Evolutionary conservation across 1,140 invertebrate genomes (phyloP).

Genomic region (Drosophila biarmipes): DNA sequence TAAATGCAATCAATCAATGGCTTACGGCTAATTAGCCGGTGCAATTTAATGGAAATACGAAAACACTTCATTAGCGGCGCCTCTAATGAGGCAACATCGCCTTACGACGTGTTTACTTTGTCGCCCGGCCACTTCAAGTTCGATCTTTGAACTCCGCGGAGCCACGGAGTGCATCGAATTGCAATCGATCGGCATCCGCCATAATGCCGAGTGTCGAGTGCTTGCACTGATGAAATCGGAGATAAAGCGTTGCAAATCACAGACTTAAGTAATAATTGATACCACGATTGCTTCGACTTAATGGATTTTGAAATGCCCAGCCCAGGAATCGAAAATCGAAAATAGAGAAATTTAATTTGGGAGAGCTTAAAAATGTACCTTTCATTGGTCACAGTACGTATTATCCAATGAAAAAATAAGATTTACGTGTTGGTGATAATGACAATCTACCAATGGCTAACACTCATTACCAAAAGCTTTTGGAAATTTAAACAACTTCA

Average conservation of each 20-base stretch:
- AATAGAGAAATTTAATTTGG: not conserved
- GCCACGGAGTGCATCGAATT: slow-evolving; percentile 18
- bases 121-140: slow-evolving; percentile 7
- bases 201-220: slow-evolving; percentile 11
- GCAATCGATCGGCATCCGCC: slow-evolving; percentile 1
- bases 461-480: not conserved
- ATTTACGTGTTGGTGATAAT: no score
- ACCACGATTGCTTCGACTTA: slow-evolving; percentile 13
- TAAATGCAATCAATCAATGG: slow-evolving; percentile 54
- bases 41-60: slow-evolving; percentile 47
- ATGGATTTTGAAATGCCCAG: slow-evolving; percentile 6
- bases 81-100: slow-evolving; percentile 28
- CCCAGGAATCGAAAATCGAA: not conserved
- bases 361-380: not conserved
- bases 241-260: slow-evolving; percentile 3
- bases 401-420: no score
- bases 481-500: no score
- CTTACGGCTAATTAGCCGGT: slow-evolving; percentile 31
- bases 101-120: slow-evolving; percentile 36
- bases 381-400: not conserved
- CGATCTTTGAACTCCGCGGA: not conserved
- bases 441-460: not conserved
- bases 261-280: slow-evolving; percentile 22
- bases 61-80: slow-evolving; percentile 45
- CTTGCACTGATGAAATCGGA: slow-evolving; percentile 16